Conservation (phyloP, 2,113 vertebrate species). For the Eulemur rufifrons region DNA sequence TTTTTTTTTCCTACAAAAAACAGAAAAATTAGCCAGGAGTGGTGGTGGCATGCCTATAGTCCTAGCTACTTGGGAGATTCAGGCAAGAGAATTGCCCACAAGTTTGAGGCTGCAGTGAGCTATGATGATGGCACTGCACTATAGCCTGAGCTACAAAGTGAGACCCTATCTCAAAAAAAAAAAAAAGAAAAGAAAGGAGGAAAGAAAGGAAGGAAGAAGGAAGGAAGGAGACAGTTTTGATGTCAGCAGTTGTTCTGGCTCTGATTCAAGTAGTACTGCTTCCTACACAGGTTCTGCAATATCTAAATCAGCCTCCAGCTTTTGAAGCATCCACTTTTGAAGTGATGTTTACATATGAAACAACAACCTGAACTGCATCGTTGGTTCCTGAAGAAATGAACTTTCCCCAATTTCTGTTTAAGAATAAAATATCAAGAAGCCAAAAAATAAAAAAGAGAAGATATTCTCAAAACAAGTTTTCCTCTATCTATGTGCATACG, state of each 20-base stretch:
- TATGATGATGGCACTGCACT: too few relatives aligned
- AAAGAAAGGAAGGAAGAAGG: too few relatives aligned
- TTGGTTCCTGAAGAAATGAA: background rate
- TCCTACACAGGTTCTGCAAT: background rate
- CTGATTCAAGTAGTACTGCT: background rate
- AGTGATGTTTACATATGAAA: background rate
- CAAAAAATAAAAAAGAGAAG: background rate
- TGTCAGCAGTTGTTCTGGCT: background rate
- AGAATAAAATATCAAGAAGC: background rate
- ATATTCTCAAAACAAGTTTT: background rate
- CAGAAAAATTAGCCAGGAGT: too few relatives aligned
- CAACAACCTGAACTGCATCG: background rate
- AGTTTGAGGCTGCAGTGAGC: too few relatives aligned
- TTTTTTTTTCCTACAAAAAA: too few relatives aligned
- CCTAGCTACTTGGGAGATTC: too few relatives aligned
- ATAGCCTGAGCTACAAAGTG: too few relatives aligned
- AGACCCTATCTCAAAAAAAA: too few relatives aligned
- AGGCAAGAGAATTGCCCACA: too few relatives aligned
- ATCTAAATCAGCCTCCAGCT: background rate
- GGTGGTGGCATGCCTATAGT: too few relatives aligned
- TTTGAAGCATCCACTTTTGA: background rate
- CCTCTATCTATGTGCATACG: background rate
- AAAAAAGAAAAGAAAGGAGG: too few relatives aligned
- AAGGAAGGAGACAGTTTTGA: background rate
- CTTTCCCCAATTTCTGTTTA: background rate